Evolutionary conservation across 2,797 vertebrate genomes (phyloP).

Genomic region (Tadarida brasiliensis): DNA sequence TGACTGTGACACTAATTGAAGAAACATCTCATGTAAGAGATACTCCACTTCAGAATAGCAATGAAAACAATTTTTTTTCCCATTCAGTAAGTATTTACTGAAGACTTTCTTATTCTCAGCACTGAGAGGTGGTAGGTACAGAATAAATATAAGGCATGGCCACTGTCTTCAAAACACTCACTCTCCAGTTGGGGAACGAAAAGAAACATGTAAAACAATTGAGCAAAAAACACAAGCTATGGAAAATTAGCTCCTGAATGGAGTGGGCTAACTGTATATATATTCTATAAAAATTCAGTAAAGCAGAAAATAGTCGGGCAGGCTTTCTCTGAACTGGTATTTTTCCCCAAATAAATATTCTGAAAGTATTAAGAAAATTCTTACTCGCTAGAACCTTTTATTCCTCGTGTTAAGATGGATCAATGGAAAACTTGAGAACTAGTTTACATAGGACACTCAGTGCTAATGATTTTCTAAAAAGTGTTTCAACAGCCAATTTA

Average conservation of each 20-base stretch:
- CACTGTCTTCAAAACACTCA: background rate
- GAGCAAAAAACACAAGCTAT: background rate
- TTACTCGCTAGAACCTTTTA: background rate
- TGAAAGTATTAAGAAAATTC: conserved; percentile 14
- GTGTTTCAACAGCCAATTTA: background rate
- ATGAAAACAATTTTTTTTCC: background rate
- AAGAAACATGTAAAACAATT: background rate
- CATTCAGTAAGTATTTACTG: background rate
- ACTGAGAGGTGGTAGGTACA: background rate
- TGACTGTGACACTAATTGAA: background rate
- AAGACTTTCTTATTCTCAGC: conserved; percentile 23
- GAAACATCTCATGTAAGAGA: background rate
- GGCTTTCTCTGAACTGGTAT: background rate
- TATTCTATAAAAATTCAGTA: background rate
- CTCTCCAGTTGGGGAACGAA: background rate
- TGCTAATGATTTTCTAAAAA: background rate
- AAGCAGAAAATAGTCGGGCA: background rate
- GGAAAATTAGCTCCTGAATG: conserved; percentile 13
- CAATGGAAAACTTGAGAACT: conserved; percentile 1
- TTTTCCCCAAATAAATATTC: conserved; percentile 52
- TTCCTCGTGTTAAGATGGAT: conserved; percentile 40
- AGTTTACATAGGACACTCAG: background rate
- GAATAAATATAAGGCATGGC: conserved; percentile 5
- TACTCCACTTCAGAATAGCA: background rate
- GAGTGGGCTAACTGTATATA: background rate